Evolutionary conservation across 2,797 vertebrate species (phyloP).

Genomic region (Lepus townsendii): DNA sequence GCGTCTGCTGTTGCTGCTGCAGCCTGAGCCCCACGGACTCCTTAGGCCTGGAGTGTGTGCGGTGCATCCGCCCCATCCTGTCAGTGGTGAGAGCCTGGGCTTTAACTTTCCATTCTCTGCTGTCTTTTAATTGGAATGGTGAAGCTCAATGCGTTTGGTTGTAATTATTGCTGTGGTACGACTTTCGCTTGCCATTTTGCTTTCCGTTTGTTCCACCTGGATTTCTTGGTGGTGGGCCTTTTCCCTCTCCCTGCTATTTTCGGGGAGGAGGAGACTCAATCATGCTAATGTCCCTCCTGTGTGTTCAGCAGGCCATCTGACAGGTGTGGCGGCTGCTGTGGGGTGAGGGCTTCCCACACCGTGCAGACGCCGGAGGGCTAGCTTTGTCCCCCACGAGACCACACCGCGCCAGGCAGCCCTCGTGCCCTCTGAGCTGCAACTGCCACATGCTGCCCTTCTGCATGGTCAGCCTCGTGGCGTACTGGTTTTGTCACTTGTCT

Average conservation of each 20-base stretch:
- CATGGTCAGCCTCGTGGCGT: no score
- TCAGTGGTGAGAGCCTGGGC: background rate
- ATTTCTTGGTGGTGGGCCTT: background rate
- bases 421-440: no score
- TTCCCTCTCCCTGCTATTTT: background rate
- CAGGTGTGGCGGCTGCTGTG: no score
- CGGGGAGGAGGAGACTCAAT: no score
- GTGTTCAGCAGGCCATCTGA: no score
- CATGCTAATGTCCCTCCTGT: no score
- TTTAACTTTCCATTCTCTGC: background rate
- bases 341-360: no score
- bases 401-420: no score
- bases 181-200: background rate
- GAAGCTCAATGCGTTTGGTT: background rate
- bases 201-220: slow-evolving; percentile 4
- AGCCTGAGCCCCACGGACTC: background rate
- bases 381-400: no score
- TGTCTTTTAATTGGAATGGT: background rate
- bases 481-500: no score
- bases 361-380: no score
- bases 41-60: background rate
- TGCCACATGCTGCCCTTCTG: no score
- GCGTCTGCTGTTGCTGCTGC: background rate
- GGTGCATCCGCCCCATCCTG: background rate
- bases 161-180: background rate